A percentile compares a stretch with the other conserved stretches of the same genome.
These are phyloP conservation scores for Leptothorax acervorum DNA, from an alignment of 2,888 invertebrate species.

Conservation along the genomic window DNA sequence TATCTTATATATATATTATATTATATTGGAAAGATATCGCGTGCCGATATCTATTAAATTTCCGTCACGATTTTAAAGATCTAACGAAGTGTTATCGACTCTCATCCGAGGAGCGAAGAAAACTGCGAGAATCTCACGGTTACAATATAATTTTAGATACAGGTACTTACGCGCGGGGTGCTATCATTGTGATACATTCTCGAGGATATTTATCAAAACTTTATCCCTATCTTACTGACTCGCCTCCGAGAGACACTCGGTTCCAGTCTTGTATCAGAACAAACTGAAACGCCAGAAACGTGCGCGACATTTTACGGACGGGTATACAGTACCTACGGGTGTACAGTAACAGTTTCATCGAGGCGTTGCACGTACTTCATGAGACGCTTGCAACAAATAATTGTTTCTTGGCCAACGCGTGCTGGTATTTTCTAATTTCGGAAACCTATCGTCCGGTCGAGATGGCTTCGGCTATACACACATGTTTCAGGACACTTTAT, in stretches of 20 bases:
- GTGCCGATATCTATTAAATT: conserved; percentile 29
- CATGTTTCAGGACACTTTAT: conserved; percentile 35
- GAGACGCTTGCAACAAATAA: conserved; percentile 75
- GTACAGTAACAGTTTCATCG: conserved; percentile 46
- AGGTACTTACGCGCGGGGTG: not conserved
- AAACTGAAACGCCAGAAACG: conserved; percentile 51
- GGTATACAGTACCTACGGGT: conserved; percentile 9
- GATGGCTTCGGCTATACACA: conserved; percentile 55
- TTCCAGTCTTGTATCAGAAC: conserved; percentile 32
- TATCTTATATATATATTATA: not conserved
- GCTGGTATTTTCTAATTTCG: conserved; percentile 76
- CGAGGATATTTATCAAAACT: conserved; percentile 50
- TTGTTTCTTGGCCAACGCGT: conserved; percentile 72
- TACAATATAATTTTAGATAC: conserved; percentile 13
- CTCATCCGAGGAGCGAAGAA: not conserved
- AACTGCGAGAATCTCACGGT: not conserved
- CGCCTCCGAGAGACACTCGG: conserved; percentile 15
- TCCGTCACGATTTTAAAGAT: conserved; percentile 6
- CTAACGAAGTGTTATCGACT: conserved; percentile 27
- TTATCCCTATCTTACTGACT: conserved; percentile 22
- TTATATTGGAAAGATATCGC: not conserved
- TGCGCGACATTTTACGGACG: conserved; percentile 55
- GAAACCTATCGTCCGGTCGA: conserved; percentile 64
- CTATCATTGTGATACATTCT: conserved; percentile 17
- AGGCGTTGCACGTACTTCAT: conserved; percentile 73